phyloP scores from a whole-genome alignment of 2,888 invertebrate species.

The Drosophila suboccidentalis region DNA sequence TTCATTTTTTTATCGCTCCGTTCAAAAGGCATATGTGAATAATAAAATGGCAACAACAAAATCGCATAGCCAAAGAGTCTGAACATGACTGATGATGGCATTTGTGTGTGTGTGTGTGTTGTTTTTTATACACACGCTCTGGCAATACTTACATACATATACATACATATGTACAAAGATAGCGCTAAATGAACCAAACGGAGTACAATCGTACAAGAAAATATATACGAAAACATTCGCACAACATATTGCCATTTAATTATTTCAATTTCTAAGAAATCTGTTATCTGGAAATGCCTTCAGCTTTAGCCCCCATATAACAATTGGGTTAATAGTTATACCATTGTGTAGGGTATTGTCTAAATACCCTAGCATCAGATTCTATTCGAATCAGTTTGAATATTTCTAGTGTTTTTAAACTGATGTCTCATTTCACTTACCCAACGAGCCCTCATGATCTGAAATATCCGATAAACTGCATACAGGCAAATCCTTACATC shows the following conservation, averaged over 20 bases:
- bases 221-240: slow-evolving; percentile 39
- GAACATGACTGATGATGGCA: slow-evolving; percentile 63
- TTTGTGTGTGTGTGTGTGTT: slow-evolving; percentile 25
- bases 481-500: slow-evolving; percentile 90
- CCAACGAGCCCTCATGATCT: slow-evolving; percentile 95
- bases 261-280: slow-evolving; percentile 76
- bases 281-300: slow-evolving; percentile 68
- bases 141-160: slow-evolving; percentile 4
- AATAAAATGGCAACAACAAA: slow-evolving; percentile 48
- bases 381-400: not conserved
- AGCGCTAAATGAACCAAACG: slow-evolving; percentile 33
- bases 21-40: slow-evolving; percentile 66
- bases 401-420: not conserved
- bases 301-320: slow-evolving; percentile 30
- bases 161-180: slow-evolving; percentile 42
- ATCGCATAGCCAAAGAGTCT: slow-evolving; percentile 56
- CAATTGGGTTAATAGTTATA: slow-evolving; percentile 34
- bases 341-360: slow-evolving; percentile 8
- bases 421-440: slow-evolving; percentile 87
- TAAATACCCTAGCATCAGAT: not conserved
- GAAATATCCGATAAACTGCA: slow-evolving; percentile 96
- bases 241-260: slow-evolving; percentile 74
- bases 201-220: slow-evolving; percentile 26
- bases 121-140: slow-evolving; percentile 26
- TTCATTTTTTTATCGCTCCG: slow-evolving; percentile 67